These are phyloP conservation scores for Prietella phreatophila DNA, from an alignment of 2,113 vertebrate genomes.

Conservation along the genomic window DNA sequence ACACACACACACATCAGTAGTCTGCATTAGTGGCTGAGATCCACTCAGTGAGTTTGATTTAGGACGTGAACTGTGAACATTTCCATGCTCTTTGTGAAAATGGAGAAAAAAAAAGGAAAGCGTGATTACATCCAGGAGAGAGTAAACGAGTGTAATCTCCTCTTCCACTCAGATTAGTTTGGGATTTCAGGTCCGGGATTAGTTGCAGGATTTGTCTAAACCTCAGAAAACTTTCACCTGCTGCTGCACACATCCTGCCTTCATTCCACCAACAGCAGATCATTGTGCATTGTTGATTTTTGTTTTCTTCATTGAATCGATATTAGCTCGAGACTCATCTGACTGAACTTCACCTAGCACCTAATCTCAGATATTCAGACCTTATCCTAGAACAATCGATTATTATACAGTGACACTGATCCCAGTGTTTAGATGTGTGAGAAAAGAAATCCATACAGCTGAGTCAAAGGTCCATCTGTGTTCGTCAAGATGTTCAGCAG, in stretches of 20 bases:
- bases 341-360: neutral
- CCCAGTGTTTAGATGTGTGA: neutral
- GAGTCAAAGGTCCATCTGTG: neutral
- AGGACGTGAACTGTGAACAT: neutral
- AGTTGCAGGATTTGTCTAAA: slow-evolving; percentile 22
- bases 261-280: neutral
- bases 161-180: slow-evolving; percentile 28
- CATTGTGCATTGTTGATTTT: neutral
- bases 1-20: slow-evolving; percentile 1
- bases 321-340: neutral
- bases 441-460: neutral
- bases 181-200: slow-evolving; percentile 9
- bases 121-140: slow-evolving; percentile 18
- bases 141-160: slow-evolving; percentile 20
- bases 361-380: neutral
- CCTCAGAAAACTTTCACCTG: slow-evolving; percentile 16
- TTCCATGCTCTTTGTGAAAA: slow-evolving; percentile 20
- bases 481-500: neutral
- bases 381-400: neutral
- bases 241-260: slow-evolving; percentile 7
- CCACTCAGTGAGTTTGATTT: slow-evolving; percentile 17
- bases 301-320: neutral
- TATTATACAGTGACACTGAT: neutral
- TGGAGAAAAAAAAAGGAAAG: slow-evolving; percentile 5
- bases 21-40: slow-evolving; percentile 17